A percentile compares a stretch with the other conserved stretches of the same genome.
phyloP scores from a whole-genome alignment of 2,113 vertebrate genomes.

The Dipodomys stephensi region DNA sequence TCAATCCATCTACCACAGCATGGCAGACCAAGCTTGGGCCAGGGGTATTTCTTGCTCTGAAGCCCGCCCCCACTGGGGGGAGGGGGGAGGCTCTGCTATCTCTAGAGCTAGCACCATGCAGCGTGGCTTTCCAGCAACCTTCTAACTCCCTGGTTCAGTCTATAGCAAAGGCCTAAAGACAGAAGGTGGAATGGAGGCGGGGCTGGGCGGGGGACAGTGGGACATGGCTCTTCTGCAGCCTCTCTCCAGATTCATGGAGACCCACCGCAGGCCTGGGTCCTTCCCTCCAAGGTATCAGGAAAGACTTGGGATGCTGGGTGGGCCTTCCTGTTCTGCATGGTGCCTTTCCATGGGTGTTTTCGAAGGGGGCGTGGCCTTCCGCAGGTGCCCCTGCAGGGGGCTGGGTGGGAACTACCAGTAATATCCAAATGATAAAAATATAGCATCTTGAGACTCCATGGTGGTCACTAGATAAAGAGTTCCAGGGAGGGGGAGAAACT shows the following conservation, averaged over 20 bases:
- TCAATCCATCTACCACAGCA: neutral
- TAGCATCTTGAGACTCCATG: neutral
- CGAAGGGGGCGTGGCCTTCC: neutral
- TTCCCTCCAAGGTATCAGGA: too few relatives aligned
- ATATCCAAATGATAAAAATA: neutral
- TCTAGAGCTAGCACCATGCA: too few relatives aligned
- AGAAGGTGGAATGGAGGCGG: neutral
- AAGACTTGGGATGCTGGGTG: too few relatives aligned
- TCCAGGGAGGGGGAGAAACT: neutral
- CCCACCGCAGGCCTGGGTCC: too few relatives aligned
- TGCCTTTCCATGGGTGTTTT: neutral
- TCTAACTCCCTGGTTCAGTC: neutral
- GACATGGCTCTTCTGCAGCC: neutral
- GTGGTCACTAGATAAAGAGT: too few relatives aligned
- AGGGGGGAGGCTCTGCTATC: too few relatives aligned
- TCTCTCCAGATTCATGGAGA: too few relatives aligned
- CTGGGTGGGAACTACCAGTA: neutral
- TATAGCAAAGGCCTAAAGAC: neutral
- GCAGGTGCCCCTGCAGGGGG: neutral
- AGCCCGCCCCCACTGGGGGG: neutral
- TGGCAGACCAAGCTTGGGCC: neutral
- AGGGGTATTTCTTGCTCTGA: neutral
- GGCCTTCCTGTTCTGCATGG: neutral
- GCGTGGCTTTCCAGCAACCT: too few relatives aligned
- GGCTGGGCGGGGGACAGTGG: too few relatives aligned